Evolutionary conservation across 2,888 invertebrate genomes (phyloP).

Genomic region (Coenonympha arcania): DNA sequence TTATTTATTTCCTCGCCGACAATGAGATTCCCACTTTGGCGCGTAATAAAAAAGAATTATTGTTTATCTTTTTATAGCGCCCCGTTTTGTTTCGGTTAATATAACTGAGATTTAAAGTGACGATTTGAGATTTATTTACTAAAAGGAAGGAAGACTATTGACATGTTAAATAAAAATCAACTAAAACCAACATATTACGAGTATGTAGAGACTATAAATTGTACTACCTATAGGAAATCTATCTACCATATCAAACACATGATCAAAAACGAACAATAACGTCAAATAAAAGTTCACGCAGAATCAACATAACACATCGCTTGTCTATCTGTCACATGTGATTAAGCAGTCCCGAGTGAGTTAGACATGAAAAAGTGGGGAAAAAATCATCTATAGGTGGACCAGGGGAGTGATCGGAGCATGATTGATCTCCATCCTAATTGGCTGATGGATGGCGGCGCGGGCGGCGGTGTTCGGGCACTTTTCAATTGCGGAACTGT

Average conservation of each 20-base stretch:
- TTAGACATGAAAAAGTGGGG: constrained; percentile 47
- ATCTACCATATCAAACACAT: neutral
- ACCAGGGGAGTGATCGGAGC: constrained; percentile 68
- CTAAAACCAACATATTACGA: too few species aligned
- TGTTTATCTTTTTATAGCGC: constrained; percentile 70
- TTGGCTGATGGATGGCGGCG: constrained; percentile 82
- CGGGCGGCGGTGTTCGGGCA: constrained; percentile 31
- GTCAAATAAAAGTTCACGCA: constrained; percentile 2
- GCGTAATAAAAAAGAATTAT: constrained; percentile 74
- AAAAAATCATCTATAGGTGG: constrained; percentile 62
- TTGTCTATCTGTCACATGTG: constrained; percentile 40
- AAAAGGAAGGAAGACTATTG: too few species aligned
- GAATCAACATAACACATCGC: constrained; percentile 18
- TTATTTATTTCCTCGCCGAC: constrained; percentile 72
- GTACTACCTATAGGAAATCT: neutral
- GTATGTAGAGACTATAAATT: too few species aligned
- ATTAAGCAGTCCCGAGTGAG: constrained; percentile 65
- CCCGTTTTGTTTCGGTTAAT: constrained; percentile 67
- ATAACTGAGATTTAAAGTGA: constrained; percentile 60
- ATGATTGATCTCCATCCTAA: constrained; percentile 84
- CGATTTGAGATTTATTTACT: constrained; percentile 34
- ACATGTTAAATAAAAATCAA: too few species aligned
- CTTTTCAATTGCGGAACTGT: constrained; percentile 21
- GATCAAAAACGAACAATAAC: neutral
- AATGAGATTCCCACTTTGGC: constrained; percentile 74